Base-by-base conservation (phyloP, 1,140 invertebrate species). In the Holcopasites calliopsidis region DNA sequence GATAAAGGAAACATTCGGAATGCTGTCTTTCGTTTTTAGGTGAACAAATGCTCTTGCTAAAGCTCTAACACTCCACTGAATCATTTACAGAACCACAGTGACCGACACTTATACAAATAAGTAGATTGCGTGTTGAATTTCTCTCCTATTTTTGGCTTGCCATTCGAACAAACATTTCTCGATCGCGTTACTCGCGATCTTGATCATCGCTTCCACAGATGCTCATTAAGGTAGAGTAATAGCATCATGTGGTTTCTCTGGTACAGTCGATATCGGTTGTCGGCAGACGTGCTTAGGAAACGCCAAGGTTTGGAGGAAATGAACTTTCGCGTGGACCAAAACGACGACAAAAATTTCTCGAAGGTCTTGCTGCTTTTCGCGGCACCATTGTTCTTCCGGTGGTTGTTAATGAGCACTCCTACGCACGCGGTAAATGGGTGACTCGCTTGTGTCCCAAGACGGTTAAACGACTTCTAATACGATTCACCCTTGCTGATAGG, bases 301-400 rank as follows among this genome's bases (percentile, higher is more conserved):
- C 62, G 71, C 50, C 65, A 74, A 82, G 70, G 80, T n/a, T 65
- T 82, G 57, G 49, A 82, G 81, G 80, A 83, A 83, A 83, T 83
- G 80, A 83, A 82, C 65, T 79, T 79, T 68, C 65, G 42, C n/a
- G 23, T 26, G 52, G 23, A 33, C 40, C 38, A 78, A 78, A 82
- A 82, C 42, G 50, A 54, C 60, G 65, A 58, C 50, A 80, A 78
- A 58, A 65, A 78, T 78, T 76, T n/a, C 64, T 55, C 10, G 55
- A 50, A 72, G 13, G 47, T 13, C 47, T 49, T 26, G 33, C 52
- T 62, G 65, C 62, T 62, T 64, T 54, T 65, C 58, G 23, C 57
- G 69, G 69, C 58, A 74, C 60, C 60, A 64, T 68, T 82, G 68
- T 78, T 31, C 47, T 52, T 50, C 49, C 42, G 21, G 71, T 23